A percentile compares a stretch with the other conserved stretches of the same genome.
These are phyloP conservation scores for Agelastica alni DNA, from an alignment of 2,888 invertebrate species.

Conservation along the genomic window DNA sequence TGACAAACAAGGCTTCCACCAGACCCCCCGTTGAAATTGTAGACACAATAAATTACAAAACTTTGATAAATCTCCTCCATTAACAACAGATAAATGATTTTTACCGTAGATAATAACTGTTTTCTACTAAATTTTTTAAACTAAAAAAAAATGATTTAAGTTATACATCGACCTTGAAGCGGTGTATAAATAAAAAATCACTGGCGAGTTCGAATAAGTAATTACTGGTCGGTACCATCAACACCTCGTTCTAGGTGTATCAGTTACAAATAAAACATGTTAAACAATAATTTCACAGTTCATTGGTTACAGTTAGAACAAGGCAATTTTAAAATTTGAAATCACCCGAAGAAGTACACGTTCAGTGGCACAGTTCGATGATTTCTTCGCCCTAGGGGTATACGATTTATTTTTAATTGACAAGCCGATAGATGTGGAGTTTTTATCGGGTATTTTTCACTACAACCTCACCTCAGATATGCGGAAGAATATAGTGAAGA, in stretches of 20 bases:
- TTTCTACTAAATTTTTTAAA: too few species aligned
- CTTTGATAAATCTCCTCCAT: too few species aligned
- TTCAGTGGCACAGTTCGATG: constrained; percentile 28
- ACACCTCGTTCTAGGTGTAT: constrained; percentile 23
- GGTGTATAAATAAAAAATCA: constrained; percentile 13
- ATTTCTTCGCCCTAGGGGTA: constrained; percentile 15
- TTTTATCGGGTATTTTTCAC: constrained; percentile 13
- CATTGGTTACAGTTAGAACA: constrained; percentile 40
- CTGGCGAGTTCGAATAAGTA: constrained; percentile 18
- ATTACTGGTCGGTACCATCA: constrained; percentile 24
- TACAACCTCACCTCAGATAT: constrained; percentile 9
- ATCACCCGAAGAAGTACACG: constrained; percentile 39
- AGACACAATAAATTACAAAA: too few species aligned
- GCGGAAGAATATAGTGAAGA: constrained; percentile 9
- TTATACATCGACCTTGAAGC: constrained; percentile 16
- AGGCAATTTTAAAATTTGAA: constrained; percentile 44
- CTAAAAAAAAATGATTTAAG: too few species aligned
- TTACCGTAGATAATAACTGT: too few species aligned
- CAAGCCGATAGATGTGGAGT: constrained; percentile 6
- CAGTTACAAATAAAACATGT: constrained; percentile 34
- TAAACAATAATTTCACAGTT: constrained; percentile 49
- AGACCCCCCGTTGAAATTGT: too few species aligned
- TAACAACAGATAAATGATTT: too few species aligned
- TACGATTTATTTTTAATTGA: constrained; percentile 19
- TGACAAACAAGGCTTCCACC: too few species aligned